phyloP scores from a whole-genome alignment of 1,140 invertebrate genomes.

The Lamellibrachia luymesi region DNA sequence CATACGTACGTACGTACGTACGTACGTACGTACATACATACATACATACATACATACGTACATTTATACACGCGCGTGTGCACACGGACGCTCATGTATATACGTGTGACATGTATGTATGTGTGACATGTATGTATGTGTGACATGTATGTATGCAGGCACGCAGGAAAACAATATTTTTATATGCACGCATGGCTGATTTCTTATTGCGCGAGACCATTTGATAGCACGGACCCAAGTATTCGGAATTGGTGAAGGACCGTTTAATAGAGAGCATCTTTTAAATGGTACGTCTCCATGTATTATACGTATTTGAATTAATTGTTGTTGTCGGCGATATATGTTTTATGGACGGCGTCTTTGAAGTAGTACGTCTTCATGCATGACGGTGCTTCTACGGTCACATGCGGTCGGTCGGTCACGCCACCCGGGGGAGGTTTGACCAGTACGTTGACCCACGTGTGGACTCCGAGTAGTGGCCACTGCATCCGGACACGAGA shows the following conservation, averaged over 20 bases:
- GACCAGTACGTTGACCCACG: background rate
- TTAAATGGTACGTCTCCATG: background rate
- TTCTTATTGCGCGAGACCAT: background rate
- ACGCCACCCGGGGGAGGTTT: background rate
- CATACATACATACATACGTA: background rate
- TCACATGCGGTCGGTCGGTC: slow-evolving; percentile 5
- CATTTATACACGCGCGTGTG: background rate
- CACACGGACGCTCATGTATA: background rate
- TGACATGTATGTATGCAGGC: background rate
- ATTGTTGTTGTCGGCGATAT: background rate
- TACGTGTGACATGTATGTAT: background rate
- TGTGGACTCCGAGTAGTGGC: background rate
- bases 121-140: too few species aligned
- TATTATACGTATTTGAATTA: background rate
- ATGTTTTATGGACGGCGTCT: background rate
- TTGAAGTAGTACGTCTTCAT: background rate
- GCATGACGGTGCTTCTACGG: background rate
- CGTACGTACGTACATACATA: slow-evolving; percentile 19
- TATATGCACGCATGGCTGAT: too few species aligned
- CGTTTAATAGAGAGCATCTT: background rate
- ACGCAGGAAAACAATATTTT: background rate
- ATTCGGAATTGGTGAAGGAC: background rate
- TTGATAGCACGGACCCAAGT: background rate
- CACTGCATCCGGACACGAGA: background rate
- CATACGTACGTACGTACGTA: slow-evolving; percentile 22